Conservation (phyloP, 2,797 vertebrate species). For the Sus cebifrons region DNA sequence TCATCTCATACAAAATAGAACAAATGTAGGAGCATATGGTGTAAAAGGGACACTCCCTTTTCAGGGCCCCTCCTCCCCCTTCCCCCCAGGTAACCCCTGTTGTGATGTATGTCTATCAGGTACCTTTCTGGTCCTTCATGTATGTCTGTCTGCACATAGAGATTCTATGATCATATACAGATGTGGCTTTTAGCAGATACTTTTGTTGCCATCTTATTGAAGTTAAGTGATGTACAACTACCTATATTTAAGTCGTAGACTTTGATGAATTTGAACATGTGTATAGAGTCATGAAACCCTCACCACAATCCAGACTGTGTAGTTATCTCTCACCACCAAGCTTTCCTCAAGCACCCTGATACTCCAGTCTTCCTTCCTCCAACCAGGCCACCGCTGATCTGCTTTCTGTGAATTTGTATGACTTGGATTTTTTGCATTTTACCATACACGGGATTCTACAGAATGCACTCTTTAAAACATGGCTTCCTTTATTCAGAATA, state of each 20-base stretch:
- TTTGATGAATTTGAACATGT: constrained; percentile 5
- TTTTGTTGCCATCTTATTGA: background rate
- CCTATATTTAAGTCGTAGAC: background rate
- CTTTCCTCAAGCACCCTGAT: background rate
- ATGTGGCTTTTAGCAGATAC: background rate
- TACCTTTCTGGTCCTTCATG: background rate
- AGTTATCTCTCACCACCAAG: background rate
- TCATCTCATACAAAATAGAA: background rate
- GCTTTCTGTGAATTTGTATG: background rate
- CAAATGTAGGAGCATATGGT: background rate
- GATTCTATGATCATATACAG: background rate
- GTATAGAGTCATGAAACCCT: background rate
- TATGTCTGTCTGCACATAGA: background rate
- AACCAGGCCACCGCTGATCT: background rate
- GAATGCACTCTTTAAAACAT: background rate
- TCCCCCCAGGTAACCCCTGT: background rate
- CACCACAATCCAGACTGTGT: background rate
- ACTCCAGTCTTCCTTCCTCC: background rate
- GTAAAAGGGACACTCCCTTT: background rate
- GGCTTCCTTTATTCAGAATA: background rate
- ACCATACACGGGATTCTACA: background rate
- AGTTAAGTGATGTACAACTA: background rate
- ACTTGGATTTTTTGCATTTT: background rate
- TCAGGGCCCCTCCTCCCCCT: background rate
- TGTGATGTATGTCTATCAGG: background rate